Evolutionary conservation across 2,888 invertebrate genomes (phyloP).

Genomic region (Coronaproctus castanopsis): DNA sequence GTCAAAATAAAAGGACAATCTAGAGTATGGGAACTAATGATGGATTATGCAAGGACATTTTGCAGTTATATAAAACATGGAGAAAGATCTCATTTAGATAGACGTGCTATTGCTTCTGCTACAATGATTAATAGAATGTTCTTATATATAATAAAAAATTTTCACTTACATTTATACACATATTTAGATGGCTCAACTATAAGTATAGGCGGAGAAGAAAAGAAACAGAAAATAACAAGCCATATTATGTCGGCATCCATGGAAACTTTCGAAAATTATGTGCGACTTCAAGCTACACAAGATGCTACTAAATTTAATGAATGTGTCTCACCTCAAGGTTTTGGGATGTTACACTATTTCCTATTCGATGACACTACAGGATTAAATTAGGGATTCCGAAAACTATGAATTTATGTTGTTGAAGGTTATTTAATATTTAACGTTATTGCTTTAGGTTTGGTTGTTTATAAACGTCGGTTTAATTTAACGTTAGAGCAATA

Average conservation of each 20-base stretch:
- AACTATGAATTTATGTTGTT: no score
- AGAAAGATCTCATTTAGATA: slow-evolving; percentile 5
- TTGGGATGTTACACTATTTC: slow-evolving; percentile 20
- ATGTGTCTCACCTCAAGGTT: slow-evolving; percentile 18
- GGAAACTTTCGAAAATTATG: not conserved
- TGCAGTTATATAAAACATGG: slow-evolving; percentile 12
- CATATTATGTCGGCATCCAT: slow-evolving; percentile 7
- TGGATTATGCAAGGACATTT: slow-evolving; percentile 6
- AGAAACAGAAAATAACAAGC: slow-evolving; percentile 20
- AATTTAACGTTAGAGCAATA: no score
- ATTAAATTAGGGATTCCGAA: no score
- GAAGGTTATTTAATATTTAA: no score
- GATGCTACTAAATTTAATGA: slow-evolving; percentile 24
- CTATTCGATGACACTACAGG: no score
- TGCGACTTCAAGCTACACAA: slow-evolving; percentile 21
- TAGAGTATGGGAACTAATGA: no score
- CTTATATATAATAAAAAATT: slow-evolving; percentile 10
- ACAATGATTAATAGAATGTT: slow-evolving; percentile 6
- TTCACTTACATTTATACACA: slow-evolving; percentile 14
- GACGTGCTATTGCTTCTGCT: slow-evolving; percentile 13
- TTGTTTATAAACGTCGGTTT: no score
- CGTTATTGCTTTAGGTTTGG: no score
- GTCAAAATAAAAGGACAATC: no score
- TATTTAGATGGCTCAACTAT: slow-evolving; percentile 20
- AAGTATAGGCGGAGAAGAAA: slow-evolving; percentile 21